Base-by-base conservation (phyloP, 2,113 vertebrate species). In the Dryoscopus gambensis region DNA sequence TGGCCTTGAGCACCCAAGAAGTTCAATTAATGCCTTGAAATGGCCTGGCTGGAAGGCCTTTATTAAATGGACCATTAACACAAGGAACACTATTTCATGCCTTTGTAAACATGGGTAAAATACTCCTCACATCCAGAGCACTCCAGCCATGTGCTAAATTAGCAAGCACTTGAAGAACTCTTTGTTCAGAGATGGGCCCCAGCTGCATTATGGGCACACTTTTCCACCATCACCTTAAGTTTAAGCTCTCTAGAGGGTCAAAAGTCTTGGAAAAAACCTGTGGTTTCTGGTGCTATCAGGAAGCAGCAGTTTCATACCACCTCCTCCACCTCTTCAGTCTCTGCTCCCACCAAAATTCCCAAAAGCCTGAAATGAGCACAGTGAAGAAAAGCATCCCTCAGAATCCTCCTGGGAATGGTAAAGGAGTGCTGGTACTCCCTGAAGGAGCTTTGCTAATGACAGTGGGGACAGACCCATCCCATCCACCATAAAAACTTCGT, bases 1-100 rank as follows among this genome's bases (percentile, higher is more conserved):
- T 80, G 69, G 88, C 82, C 80, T 77, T 57, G 59, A 90, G 89
- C 78, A 91, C 76, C 84, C 83, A 88, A 92, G 91, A 93, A 95
- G 91, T 94, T 92, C 93, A 97, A 90, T 96, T 92, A 97, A 94
- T 92, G 91, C 76, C 87, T 93, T 81, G 89, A 94, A 97, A 95
- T 93, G 82, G 78, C 73, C 87, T 90, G 33, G 88, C 92, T 96
- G 71, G 88, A 95, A 91, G 84, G 84, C 50, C 82, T 95, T 90
- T 90, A 85, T 95, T 93, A 95, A 96, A 96, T 63, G 57, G 85
- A 80, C 87, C 93, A 89, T 86, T 94, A 95, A 93, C 65, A 56
- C 68, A 87, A 55, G 47, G 89, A 94, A 94, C 90, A 78, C 39
- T 35, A 65, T 70, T 95, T 91, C 84, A 91, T 95, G 83, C 84